Base-by-base conservation (phyloP, 1,140 invertebrate species). In the Elysia chlorotica region DNA sequence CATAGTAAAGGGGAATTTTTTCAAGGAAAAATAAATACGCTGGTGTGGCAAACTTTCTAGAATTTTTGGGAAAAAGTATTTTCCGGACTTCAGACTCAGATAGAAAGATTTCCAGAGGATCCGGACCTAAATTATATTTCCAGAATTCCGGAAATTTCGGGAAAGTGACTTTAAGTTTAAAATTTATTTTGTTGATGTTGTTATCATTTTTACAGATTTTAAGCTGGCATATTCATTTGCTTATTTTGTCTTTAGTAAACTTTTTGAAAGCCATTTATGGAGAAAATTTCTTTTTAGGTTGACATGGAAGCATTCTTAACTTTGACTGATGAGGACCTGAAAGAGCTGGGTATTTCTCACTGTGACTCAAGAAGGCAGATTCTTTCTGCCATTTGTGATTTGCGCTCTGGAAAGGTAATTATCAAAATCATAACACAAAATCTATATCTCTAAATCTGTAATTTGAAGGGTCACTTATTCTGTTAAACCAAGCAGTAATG, bases 301-400 rank as follows among this genome's bases (percentile, higher is more conserved):
- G 86, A 87, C 73, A 87, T 87, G 86, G 86, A 87, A 70, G 85
- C 86, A 5, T 87, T 87, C 71, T 79, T 87, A 0, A 85, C 84
- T 4, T 78, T 87, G 31, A 85, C 83, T 14, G 86, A 87, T 73
- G 77, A 78, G 53, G 85, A 87, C 71, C 79, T 87, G 25, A 79
- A 79, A 74, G 86, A 87, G 72, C 79, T 87, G 5, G 86, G 86
- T 19, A 87, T 87, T 38, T 77, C 83, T n/a, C 79, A 85, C 36
- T 74, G 71, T 54, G 82, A 86, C 59, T 83, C 86, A 37, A 73
- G 85, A 6, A 75, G 76, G 53, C 86, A 87, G 78, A 87, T 87
- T 33, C 78, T 87, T 25, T 78, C 83, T 21, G 82, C 85, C 28
- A 86, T 87, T 25, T 78, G 80, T 35, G 85, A 87, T 76, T 79